Percentiles rank a stretch among this genome's conserved stretches.
Evolutionary conservation across 2,113 vertebrate species (phyloP).

Genomic region (Plectropomus leopardus): DNA sequence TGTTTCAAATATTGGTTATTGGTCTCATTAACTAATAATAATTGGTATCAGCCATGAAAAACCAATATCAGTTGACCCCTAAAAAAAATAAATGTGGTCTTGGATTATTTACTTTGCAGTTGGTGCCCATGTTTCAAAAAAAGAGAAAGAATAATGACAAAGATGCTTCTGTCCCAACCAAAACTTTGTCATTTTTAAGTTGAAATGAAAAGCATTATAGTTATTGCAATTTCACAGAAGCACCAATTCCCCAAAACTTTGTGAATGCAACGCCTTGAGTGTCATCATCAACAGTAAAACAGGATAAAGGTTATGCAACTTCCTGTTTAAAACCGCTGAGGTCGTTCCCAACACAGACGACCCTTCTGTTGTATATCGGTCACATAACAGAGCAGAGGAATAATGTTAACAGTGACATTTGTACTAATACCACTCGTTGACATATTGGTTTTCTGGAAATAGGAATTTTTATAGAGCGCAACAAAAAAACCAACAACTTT

Average conservation of each 20-base stretch:
- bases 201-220: neutral
- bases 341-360: neutral
- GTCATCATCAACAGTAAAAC: conserved; percentile 4
- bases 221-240: neutral
- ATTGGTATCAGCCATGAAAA: no score
- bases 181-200: neutral
- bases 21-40: no score
- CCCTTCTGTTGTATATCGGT: neutral
- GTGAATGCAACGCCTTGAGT: neutral
- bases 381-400: neutral
- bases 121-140: no score
- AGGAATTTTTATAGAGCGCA: neutral
- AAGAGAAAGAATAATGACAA: neutral
- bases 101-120: no score
- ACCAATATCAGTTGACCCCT: no score
- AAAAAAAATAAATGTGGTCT: no score
- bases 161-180: neutral
- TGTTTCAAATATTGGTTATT: no score
- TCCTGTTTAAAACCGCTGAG: conserved; percentile 59
- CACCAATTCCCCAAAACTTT: neutral
- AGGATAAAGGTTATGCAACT: conserved; percentile 59
- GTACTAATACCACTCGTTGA: neutral
- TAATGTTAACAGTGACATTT: neutral
- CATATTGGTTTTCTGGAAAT: neutral
- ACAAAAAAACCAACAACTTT: neutral